These are phyloP conservation scores for Carassius carassius DNA, from an alignment of 2,113 vertebrate species.

Conservation along the genomic window DNA sequence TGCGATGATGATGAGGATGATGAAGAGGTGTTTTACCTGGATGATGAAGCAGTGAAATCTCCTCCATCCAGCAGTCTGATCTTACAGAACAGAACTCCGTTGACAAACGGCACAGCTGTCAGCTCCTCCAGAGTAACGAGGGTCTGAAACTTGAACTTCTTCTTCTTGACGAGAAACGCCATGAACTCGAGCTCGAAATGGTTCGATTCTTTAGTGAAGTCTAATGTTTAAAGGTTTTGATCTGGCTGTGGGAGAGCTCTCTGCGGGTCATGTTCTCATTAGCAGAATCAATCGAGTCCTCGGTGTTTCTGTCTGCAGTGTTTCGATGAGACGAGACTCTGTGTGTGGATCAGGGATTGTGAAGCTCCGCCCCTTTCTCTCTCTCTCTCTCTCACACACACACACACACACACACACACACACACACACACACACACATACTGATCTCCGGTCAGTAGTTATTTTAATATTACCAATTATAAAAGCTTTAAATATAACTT, in stretches of 20 bases:
- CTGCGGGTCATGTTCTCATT: too few species aligned
- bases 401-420: background rate
- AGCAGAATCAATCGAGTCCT: too few species aligned
- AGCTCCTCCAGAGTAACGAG: constrained; percentile 93
- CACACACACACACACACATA: background rate
- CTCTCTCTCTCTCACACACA: background rate
- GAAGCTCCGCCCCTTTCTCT: background rate
- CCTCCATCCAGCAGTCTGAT: constrained; percentile 91
- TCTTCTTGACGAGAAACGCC: constrained; percentile 98
- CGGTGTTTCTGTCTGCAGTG: too few species aligned
- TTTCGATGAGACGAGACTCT: background rate
- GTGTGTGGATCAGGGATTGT: background rate
- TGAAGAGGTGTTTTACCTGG: constrained; percentile 77
- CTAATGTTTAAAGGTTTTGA: too few species aligned
- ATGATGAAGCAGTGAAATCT: constrained; percentile 88
- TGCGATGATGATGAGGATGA: background rate
- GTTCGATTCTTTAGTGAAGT: background rate
- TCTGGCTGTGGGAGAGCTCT: too few species aligned
- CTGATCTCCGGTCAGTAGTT: background rate
- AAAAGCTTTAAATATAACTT: background rate
- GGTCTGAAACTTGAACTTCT: constrained; percentile 98
- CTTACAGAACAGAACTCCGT: constrained; percentile 96
- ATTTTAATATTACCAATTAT: background rate
- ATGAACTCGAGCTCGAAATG: constrained; percentile 65
- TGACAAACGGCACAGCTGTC: constrained; percentile 94